Evolutionary conservation across 1,140 invertebrate species (phyloP).

Genomic region (Lethocerus indicus): DNA sequence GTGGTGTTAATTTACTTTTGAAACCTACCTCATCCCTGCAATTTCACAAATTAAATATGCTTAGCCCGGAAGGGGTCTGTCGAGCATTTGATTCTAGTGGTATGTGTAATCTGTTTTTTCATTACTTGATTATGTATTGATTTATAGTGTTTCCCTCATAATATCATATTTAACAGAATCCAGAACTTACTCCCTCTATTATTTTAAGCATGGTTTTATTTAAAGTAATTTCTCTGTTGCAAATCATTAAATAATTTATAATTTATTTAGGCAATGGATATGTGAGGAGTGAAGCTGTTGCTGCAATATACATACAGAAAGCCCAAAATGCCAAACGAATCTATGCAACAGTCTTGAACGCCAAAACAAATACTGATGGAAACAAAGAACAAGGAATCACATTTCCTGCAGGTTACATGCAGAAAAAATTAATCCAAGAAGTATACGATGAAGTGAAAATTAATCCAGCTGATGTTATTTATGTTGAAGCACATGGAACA

Average conservation of each 20-base stretch:
- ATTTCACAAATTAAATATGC: slow-evolving; percentile 82
- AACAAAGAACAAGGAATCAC: slow-evolving; percentile 81
- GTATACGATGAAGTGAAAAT: slow-evolving; percentile 66
- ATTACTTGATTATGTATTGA: no score
- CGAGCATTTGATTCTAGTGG: slow-evolving; percentile 85
- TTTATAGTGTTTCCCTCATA: no score
- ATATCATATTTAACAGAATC: no score
- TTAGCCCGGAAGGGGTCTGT: slow-evolving; percentile 69
- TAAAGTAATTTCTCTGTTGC: no score
- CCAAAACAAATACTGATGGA: slow-evolving; percentile 79
- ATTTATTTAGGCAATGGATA: slow-evolving; percentile 54
- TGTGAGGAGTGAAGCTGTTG: slow-evolving; percentile 75
- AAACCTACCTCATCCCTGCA: slow-evolving; percentile 83
- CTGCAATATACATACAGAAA: slow-evolving; percentile 67
- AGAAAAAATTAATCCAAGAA: slow-evolving; percentile 69
- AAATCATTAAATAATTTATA: no score
- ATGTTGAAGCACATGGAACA: slow-evolving; percentile 92
- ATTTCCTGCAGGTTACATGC: slow-evolving; percentile 72
- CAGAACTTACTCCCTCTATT: no score
- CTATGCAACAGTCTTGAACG: slow-evolving; percentile 72
- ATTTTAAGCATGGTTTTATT: no score
- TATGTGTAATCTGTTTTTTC: slow-evolving; percentile 16
- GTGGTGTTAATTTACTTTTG: slow-evolving; percentile 55
- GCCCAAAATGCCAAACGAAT: slow-evolving; percentile 51
- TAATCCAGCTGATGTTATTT: slow-evolving; percentile 63